Percentiles rank a stretch among this genome's conserved stretches.
phyloP scores from a whole-genome alignment of 2,888 invertebrate genomes.

The Muscina levida region DNA sequence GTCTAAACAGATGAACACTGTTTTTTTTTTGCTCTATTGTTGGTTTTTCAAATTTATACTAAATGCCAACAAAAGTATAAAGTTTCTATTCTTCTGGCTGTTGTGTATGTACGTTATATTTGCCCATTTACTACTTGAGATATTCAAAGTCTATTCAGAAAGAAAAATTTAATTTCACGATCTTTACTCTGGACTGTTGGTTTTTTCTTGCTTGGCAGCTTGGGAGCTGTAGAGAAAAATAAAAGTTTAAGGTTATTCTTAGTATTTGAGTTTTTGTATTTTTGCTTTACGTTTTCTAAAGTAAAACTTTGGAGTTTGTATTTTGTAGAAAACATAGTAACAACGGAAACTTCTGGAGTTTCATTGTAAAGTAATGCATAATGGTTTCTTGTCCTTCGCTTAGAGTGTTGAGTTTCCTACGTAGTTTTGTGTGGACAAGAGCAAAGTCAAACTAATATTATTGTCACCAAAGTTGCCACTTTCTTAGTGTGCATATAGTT shows the following conservation, averaged over 20 bases:
- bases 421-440: constrained; percentile 1
- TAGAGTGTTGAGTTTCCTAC: neutral
- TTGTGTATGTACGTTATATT: neutral
- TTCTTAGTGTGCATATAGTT: constrained; percentile 3
- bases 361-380: neutral
- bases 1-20: neutral
- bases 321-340: too few relatives aligned
- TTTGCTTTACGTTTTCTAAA: neutral
- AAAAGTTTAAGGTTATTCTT: constrained; percentile 21
- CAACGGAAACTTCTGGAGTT: neutral
- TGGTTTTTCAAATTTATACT: neutral
- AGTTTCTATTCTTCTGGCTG: constrained; percentile 3
- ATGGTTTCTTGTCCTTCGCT: neutral
- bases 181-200: neutral
- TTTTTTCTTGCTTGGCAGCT: too few relatives aligned
- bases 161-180: constrained; percentile 36
- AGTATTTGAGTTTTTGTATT: neutral
- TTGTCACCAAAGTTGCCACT: constrained; percentile 48
- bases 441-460: constrained; percentile 46
- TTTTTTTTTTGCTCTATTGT: constrained; percentile 9
- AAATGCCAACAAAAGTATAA: neutral
- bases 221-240: too few relatives aligned
- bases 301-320: neutral
- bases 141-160: constrained; percentile 19
- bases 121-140: too few relatives aligned